Evolutionary conservation across 2,113 vertebrate species (phyloP).

Genomic region (Chascanopsetta lugubris): DNA sequence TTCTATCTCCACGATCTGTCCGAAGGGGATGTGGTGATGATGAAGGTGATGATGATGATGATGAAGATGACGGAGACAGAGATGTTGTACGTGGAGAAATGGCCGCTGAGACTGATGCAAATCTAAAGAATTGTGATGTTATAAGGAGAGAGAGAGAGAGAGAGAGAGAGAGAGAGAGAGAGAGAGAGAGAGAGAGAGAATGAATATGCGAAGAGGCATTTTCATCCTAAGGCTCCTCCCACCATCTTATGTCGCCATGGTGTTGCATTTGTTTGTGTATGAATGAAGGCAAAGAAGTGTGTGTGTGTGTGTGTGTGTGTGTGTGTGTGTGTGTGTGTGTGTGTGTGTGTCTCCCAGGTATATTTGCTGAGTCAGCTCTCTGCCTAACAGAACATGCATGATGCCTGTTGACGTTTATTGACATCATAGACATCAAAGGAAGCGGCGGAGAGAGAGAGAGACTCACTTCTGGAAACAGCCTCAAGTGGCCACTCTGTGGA

Average conservation of each 20-base stretch:
- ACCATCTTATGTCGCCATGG: conserved; percentile 50
- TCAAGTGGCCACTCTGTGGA: too few species aligned
- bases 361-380: too few species aligned
- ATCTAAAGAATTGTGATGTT: too few species aligned
- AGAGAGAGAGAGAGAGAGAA: conserved; percentile 12
- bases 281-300: not conserved
- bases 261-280: conserved; percentile 36
- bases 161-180: conserved; percentile 2
- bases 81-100: not conserved
- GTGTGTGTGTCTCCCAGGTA: too few species aligned
- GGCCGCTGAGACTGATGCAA: conserved; percentile 7
- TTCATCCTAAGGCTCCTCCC: conserved; percentile 25
- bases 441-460: too few species aligned
- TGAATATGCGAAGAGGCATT: conserved; percentile 16
- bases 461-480: too few species aligned
- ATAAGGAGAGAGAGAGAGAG: not conserved
- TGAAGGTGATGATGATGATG: not conserved
- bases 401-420: too few species aligned
- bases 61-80: not conserved
- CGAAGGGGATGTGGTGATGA: conserved; percentile 18
- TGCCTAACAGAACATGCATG: too few species aligned
- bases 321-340: too few species aligned
- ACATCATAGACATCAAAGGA: too few species aligned
- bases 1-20: conserved; percentile 46
- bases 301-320: too few species aligned